phyloP scores from a whole-genome alignment of 2,888 invertebrate genomes.

The Philonicus albiceps region DNA sequence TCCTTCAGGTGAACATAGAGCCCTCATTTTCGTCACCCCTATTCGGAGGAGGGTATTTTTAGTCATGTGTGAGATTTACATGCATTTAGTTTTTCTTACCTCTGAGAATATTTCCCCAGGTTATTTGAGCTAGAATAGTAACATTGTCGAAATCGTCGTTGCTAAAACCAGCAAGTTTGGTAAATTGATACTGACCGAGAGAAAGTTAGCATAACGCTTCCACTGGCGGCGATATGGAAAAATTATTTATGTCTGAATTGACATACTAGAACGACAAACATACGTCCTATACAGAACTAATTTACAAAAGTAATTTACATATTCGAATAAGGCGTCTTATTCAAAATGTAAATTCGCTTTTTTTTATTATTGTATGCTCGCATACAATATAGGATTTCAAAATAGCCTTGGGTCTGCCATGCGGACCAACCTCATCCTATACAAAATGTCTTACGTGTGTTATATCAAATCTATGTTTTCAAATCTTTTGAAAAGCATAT shows the following conservation, averaged over 20 bases:
- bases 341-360: no score
- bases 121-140: neutral
- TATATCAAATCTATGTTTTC: no score
- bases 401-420: no score
- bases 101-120: neutral
- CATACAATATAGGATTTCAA: no score
- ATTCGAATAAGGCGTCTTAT: no score
- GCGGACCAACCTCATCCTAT: no score
- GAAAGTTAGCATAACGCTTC: neutral
- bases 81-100: neutral
- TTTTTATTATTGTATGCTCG: no score
- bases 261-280: no score
- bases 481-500: no score
- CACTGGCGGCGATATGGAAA: neutral
- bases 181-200: neutral
- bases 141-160: neutral
- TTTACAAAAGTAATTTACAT: no score
- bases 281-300: no score
- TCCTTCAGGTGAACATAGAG: neutral
- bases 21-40: neutral
- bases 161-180: neutral
- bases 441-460: no score
- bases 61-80: neutral
- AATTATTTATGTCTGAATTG: neutral
- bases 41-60: neutral